These are phyloP conservation scores for Percopsis transmontana DNA, from an alignment of 2,113 vertebrate species.

Conservation along the genomic window DNA sequence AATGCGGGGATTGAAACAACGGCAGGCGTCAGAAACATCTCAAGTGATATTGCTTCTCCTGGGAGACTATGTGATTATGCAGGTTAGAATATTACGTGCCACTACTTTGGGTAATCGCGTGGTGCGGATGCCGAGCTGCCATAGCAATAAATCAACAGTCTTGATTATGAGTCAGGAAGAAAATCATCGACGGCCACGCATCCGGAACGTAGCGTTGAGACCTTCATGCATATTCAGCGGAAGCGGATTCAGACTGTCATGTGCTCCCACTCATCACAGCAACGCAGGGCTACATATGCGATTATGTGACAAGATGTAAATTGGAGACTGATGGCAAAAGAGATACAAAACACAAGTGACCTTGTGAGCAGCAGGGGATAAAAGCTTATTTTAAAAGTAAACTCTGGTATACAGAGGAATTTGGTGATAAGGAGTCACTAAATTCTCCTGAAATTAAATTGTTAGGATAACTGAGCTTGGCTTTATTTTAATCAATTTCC, in stretches of 20 bases:
- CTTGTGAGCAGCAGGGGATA: constrained; percentile 6
- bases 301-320: constrained; percentile 41
- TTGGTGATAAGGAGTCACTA: too few species aligned
- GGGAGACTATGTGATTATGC: constrained; percentile 57
- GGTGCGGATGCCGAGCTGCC: constrained; percentile 34
- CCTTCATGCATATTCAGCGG: constrained; percentile 55
- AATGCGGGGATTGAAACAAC: constrained; percentile 55
- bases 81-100: constrained; percentile 60
- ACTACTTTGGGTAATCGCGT: constrained; percentile 61
- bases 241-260: constrained; percentile 9
- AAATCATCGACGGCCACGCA: constrained; percentile 50
- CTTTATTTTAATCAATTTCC: too few species aligned
- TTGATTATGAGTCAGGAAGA: constrained; percentile 58
- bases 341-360: constrained; percentile 41
- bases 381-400: too few species aligned
- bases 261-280: constrained; percentile 16
- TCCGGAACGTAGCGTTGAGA: constrained; percentile 30
- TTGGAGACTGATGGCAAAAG: constrained; percentile 9
- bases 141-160: constrained; percentile 64
- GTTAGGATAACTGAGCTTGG: too few species aligned
- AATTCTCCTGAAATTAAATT: too few species aligned
- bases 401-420: too few species aligned
- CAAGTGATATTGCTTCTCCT: constrained; percentile 62
- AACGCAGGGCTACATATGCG: constrained; percentile 19
- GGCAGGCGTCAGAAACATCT: constrained; percentile 41